phyloP scores from a whole-genome alignment of 1,140 invertebrate species.

The Drosophila varians region DNA sequence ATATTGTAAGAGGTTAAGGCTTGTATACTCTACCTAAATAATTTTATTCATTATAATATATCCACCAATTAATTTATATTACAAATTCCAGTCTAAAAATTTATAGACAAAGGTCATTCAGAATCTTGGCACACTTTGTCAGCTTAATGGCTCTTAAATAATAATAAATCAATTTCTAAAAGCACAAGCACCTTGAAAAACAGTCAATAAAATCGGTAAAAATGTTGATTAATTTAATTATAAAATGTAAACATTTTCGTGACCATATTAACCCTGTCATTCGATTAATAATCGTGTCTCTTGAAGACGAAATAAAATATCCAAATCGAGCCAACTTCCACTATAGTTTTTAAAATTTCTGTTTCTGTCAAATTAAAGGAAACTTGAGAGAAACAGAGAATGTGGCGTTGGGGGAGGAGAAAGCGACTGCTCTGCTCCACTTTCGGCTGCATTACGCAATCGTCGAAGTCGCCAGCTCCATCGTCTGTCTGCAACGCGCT shows the following conservation, averaged over 20 bases:
- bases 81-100: background rate
- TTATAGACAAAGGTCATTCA: background rate
- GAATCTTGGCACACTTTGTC: background rate
- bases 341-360: background rate
- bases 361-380: background rate
- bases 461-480: slow-evolving; percentile 18
- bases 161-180: background rate
- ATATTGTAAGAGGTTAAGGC: background rate
- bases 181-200: background rate
- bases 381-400: slow-evolving; percentile 38
- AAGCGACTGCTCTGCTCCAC: slow-evolving; percentile 61
- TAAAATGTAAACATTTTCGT: background rate
- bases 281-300: background rate
- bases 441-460: slow-evolving; percentile 74
- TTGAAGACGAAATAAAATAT: background rate
- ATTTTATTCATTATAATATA: too few relatives aligned
- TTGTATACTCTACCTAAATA: slow-evolving; percentile 13
- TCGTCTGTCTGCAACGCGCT: slow-evolving; percentile 38
- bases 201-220: background rate
- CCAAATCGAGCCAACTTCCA: background rate
- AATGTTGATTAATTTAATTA: background rate
- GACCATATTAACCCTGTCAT: background rate
- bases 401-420: slow-evolving; percentile 48
- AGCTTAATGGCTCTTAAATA: background rate
- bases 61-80: background rate